Evolutionary conservation across 2,113 vertebrate genomes (phyloP), one percentile per base, ranked within the genome.

Genomic region (Scomber japonicus): DNA sequence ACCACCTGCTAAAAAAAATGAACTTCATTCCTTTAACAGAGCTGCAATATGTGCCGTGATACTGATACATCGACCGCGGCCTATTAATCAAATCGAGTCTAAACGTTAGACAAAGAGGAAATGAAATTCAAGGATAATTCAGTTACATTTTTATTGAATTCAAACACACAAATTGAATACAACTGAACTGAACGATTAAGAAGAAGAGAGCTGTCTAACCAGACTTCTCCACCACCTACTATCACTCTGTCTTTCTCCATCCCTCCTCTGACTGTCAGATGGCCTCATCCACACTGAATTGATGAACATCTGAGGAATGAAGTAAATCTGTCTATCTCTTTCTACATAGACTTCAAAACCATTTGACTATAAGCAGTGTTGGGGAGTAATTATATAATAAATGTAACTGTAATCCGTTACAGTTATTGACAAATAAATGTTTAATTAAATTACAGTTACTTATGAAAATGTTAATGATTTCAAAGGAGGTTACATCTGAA

Each of bases 211-310:
- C 57, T 13, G n/a, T 66, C 35, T 44, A 19, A 50, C 15, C 62
- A 83, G 68, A 76, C 63, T 19, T 46, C 16, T 16, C 19, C 45
- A 62, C 67, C 81, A 59, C 44, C 78, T 71, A 63, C 62, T 24
- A 0, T n/a, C 68, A 30, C 51, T 56, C 56, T 35, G 3, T 4
- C 59, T 8, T 30, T 56, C 40, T 59, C 56, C 8, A 5, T 64
- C 61, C 60, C 2, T 62, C 63, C 24, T 14, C 30, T 21, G 16
- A 14, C 49, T 69, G 66, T 82, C 81, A 78, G 71, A 82, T 78
- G 83, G 64, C 27, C 55, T 75, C 48, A 10, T 63, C 54, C 67
- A 4, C 62, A 63, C 64, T 66, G 64, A 74, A 77, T 44, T 51
- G 35, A 60, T 77, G 21, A 21, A 31, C 83, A 60, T 71, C 31